phyloP scores from a whole-genome alignment of 2,113 vertebrate genomes.

The Misgurnus mizolepis region DNA sequence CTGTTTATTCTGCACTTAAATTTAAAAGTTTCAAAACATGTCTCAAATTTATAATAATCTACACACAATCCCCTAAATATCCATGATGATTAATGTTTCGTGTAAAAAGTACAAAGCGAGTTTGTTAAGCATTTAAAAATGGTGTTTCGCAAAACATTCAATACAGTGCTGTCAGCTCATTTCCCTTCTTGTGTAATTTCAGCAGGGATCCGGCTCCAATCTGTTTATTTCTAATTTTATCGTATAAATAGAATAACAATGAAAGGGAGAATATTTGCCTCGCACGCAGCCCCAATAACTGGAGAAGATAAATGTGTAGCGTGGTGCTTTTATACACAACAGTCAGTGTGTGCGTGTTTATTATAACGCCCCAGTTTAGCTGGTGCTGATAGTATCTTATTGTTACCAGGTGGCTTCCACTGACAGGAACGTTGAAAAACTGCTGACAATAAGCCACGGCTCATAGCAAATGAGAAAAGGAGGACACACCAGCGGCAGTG shows the following conservation, averaged over 20 bases:
- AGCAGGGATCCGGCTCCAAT: conserved; percentile 27
- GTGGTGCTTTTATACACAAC: background rate
- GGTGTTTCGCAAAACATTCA: background rate
- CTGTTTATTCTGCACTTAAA: background rate
- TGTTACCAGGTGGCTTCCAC: conserved; percentile 35
- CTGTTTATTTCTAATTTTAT: conserved; percentile 38
- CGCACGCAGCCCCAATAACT: background rate
- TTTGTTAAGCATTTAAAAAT: background rate
- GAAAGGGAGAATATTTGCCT: conserved; percentile 23
- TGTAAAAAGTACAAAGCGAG: background rate
- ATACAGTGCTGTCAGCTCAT: conserved; percentile 16
- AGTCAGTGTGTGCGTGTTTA: background rate
- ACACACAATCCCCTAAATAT: background rate
- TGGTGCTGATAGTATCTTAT: conserved; percentile 23
- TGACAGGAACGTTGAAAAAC: conserved; percentile 31
- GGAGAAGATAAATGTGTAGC: conserved; percentile 22
- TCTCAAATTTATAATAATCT: conserved; percentile 5
- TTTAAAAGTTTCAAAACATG: background rate
- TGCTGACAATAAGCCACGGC: conserved; percentile 40
- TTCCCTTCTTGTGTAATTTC: conserved; percentile 5
- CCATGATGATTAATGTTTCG: background rate
- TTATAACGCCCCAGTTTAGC: conserved; percentile 33
- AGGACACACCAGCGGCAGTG: conserved; percentile 2
- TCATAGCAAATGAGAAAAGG: conserved; percentile 26
- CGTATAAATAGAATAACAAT: conserved; percentile 19